These are phyloP conservation scores for Cydia pomonella DNA, from an alignment of 1,140 invertebrate species.

Conservation along the genomic window DNA sequence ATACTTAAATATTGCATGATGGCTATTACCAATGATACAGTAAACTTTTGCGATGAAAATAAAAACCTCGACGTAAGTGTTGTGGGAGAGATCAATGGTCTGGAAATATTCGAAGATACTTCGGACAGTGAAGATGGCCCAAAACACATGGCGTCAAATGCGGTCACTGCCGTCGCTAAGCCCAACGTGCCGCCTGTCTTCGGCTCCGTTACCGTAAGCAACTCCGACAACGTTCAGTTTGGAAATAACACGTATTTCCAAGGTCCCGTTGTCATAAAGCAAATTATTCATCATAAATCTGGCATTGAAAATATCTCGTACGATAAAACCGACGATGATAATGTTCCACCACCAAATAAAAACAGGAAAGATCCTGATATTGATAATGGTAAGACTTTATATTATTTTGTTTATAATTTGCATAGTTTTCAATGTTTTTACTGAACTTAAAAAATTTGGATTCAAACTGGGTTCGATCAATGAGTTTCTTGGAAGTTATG, in stretches of 20 bases:
- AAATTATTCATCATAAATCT: slow-evolving; percentile 55
- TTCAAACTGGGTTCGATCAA: no score
- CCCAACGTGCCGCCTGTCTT: slow-evolving; percentile 47
- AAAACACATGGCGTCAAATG: slow-evolving; percentile 38
- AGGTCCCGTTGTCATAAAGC: slow-evolving; percentile 71
- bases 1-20: slow-evolving; percentile 41
- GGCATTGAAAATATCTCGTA: slow-evolving; percentile 66
- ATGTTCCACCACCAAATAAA: slow-evolving; percentile 30
- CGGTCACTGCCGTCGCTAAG: slow-evolving; percentile 47
- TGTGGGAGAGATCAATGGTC: slow-evolving; percentile 58
- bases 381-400: slow-evolving; percentile 45
- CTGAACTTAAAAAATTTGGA: neutral
- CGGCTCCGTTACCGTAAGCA: slow-evolving; percentile 54
- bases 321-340: slow-evolving; percentile 53
- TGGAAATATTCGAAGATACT: slow-evolving; percentile 55
- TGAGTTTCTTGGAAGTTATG: no score
- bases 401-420: neutral
- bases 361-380: slow-evolving; percentile 32
- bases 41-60: slow-evolving; percentile 34
- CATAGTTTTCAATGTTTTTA: neutral
- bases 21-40: slow-evolving; percentile 48
- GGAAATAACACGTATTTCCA: slow-evolving; percentile 72
- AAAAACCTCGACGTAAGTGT: slow-evolving; percentile 53
- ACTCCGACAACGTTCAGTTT: slow-evolving; percentile 69
- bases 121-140: slow-evolving; percentile 50